Evolutionary conservation across 1,140 invertebrate species (phyloP).

Genomic region (Lepidurus couesii): DNA sequence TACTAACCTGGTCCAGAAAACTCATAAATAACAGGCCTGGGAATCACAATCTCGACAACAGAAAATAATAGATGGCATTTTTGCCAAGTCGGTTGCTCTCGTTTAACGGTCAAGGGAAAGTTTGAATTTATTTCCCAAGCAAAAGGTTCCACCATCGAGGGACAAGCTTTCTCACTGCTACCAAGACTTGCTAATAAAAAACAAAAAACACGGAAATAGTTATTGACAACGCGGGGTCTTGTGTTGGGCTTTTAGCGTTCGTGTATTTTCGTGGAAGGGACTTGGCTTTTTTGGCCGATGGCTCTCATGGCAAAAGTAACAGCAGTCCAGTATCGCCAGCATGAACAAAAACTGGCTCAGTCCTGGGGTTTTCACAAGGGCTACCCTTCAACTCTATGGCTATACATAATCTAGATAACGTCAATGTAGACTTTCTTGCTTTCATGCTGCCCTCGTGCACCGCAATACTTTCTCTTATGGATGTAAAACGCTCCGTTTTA

Average conservation of each 20-base stretch:
- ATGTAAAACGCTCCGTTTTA: neutral
- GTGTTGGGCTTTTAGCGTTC: neutral
- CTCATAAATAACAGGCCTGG: neutral
- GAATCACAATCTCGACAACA: neutral
- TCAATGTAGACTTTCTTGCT: neutral
- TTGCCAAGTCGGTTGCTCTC: slow-evolving; percentile 2
- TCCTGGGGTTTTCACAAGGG: slow-evolving; percentile 17
- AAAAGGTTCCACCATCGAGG: neutral
- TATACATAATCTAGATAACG: slow-evolving; percentile 22
- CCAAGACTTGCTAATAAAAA: neutral
- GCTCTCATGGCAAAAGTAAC: neutral
- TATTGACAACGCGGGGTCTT: neutral
- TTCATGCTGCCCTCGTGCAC: neutral
- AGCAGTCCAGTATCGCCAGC: neutral
- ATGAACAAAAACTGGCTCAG: neutral
- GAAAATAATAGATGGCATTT: neutral
- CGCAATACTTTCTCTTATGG: slow-evolving; percentile 15
- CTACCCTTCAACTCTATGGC: slow-evolving; percentile 15
- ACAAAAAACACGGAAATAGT: neutral
- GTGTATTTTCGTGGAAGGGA: neutral
- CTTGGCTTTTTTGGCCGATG: neutral
- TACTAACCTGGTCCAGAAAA: neutral
- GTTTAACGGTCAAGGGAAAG: neutral
- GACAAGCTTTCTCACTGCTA: neutral
- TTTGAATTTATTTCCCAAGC: neutral